These are phyloP conservation scores for Scortum barcoo DNA, from an alignment of 2,113 vertebrate genomes.

Conservation along the genomic window DNA sequence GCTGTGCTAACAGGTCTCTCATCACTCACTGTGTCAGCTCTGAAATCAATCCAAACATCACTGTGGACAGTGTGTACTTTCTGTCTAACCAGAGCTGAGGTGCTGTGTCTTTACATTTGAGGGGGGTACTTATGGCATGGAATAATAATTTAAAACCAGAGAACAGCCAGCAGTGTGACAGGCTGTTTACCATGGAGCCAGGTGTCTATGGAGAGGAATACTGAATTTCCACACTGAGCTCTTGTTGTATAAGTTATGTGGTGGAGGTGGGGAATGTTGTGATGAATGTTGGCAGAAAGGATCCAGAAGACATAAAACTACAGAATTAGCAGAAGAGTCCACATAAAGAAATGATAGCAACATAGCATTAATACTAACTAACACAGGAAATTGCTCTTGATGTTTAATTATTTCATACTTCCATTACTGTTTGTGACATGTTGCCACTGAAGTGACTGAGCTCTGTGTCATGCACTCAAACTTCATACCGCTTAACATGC, in stretches of 20 bases:
- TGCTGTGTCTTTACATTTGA: slow-evolving; percentile 28
- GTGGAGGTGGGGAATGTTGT: neutral
- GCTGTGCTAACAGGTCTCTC: slow-evolving; percentile 21
- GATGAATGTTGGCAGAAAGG: neutral
- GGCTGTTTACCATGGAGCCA: slow-evolving; percentile 36
- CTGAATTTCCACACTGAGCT: slow-evolving; percentile 23
- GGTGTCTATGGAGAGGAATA: slow-evolving; percentile 47
- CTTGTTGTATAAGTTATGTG: slow-evolving; percentile 23
- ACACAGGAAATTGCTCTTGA: slow-evolving; percentile 3
- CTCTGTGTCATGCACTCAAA: neutral
- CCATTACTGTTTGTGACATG: neutral
- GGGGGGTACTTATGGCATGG: neutral
- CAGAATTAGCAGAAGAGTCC: neutral
- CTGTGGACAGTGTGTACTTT: neutral
- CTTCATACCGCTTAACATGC: neutral
- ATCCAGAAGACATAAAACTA: neutral
- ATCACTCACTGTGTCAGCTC: slow-evolving; percentile 16
- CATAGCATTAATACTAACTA: neutral
- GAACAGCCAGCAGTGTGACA: slow-evolving; percentile 28
- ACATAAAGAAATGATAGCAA: no score
- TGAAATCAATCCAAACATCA: slow-evolving; percentile 40
- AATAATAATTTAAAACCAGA: slow-evolving; percentile 3
- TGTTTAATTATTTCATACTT: slow-evolving; percentile 14
- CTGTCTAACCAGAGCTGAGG: neutral
- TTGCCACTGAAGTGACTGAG: neutral